Percentiles rank a stretch among this genome's conserved stretches.
Evolutionary conservation across 2,113 vertebrate genomes (phyloP).

Genomic region (Silurus glanis): DNA sequence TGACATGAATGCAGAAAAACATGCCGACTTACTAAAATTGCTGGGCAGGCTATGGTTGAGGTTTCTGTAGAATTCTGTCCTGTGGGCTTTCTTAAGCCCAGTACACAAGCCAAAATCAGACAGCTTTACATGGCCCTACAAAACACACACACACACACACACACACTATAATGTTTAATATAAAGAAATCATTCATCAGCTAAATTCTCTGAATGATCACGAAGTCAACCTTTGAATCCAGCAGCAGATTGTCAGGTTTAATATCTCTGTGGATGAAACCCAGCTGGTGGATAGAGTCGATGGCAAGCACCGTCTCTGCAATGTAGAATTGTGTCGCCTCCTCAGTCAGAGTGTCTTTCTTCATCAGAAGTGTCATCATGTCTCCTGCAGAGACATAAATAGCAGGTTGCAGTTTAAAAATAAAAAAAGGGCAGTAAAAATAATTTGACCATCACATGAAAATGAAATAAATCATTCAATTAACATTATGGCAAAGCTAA

Average conservation of each 20-base stretch:
- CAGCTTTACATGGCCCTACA: constrained; percentile 93
- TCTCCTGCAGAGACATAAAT: constrained; percentile 76
- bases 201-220: neutral
- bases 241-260: constrained; percentile 95
- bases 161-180: neutral
- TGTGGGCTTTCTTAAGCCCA: constrained; percentile 94
- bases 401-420: neutral
- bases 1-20: neutral
- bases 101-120: constrained; percentile 98
- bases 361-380: constrained; percentile 99
- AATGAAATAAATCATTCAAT: neutral
- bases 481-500: neutral
- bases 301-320: constrained; percentile 94
- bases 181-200: neutral
- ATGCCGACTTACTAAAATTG: constrained; percentile 88
- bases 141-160: constrained; percentile 6
- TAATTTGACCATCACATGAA: neutral
- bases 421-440: neutral
- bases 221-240: constrained; percentile 87
- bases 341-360: constrained; percentile 95
- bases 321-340: constrained; percentile 98
- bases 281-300: constrained; percentile 95
- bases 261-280: constrained; percentile 98
- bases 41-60: constrained; percentile 94
- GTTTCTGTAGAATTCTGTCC: constrained; percentile 97